Evolutionary conservation across 2,797 vertebrate species (phyloP).

Genomic region (Silurus aristotelis): DNA sequence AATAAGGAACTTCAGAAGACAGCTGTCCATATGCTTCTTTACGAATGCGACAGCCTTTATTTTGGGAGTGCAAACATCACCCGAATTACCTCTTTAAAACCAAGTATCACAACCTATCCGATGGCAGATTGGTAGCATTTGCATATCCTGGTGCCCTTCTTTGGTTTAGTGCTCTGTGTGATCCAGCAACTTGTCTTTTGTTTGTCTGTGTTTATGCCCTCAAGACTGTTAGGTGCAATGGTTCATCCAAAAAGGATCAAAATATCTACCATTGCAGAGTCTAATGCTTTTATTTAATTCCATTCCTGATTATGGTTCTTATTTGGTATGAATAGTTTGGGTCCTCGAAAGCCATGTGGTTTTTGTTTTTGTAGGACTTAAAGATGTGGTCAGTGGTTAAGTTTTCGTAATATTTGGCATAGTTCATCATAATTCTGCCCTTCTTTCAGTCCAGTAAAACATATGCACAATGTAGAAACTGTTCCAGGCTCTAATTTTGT

Average conservation of each 20-base stretch:
- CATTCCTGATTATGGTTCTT: not conserved
- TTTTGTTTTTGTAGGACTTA: not conserved
- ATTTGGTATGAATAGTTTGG: not conserved
- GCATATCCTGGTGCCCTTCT: not conserved
- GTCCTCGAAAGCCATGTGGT: not conserved
- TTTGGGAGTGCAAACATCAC: not conserved
- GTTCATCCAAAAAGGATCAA: conserved; percentile 36
- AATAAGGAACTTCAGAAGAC: conserved; percentile 25
- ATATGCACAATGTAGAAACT: not conserved
- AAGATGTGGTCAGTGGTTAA: conserved; percentile 9
- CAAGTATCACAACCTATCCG: not conserved
- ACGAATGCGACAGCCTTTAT: not conserved
- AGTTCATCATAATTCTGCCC: not conserved
- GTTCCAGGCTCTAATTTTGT: not conserved
- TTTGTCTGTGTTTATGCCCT: conserved; percentile 16
- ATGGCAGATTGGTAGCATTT: not conserved
- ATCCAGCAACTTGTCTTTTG: conserved; percentile 26
- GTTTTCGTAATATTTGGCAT: conserved; percentile 5
- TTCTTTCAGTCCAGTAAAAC: not conserved
- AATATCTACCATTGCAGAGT: not conserved
- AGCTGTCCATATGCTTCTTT: conserved; percentile 4
- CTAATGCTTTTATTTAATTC: not conserved
- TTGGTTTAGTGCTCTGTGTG: conserved; percentile 6
- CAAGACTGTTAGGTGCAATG: conserved; percentile 32
- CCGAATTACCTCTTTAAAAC: not conserved